These are phyloP conservation scores for Tenodera sinensis DNA, from an alignment of 2,888 invertebrate genomes.

Conservation along the genomic window DNA sequence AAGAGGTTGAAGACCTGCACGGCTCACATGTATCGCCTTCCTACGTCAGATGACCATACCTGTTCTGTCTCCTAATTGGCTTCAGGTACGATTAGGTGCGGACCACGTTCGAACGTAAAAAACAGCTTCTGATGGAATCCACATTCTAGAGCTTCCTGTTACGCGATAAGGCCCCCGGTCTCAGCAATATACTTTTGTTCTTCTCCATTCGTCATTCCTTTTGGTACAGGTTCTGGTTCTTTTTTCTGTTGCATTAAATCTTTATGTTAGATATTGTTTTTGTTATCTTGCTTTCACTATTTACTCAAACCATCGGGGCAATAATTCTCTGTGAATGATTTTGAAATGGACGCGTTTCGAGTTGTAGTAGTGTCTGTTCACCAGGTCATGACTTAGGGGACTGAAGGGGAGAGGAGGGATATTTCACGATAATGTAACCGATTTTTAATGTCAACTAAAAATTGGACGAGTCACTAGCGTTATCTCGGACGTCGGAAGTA, in stretches of 20 bases:
- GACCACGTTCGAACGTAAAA: background rate
- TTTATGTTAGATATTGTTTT: background rate
- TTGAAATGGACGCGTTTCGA: too few species aligned
- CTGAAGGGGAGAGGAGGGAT: too few species aligned
- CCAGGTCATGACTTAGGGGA: too few species aligned
- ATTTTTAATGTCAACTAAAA: too few species aligned
- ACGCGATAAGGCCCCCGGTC: background rate
- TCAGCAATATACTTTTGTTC: background rate
- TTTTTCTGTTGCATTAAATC: background rate
- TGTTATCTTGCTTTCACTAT: too few species aligned
- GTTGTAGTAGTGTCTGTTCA: too few species aligned
- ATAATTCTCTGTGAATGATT: too few species aligned
- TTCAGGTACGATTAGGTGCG: background rate
- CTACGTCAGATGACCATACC: background rate
- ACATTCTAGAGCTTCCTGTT: background rate
- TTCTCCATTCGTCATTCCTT: background rate
- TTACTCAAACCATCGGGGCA: too few species aligned
- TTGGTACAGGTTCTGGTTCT: background rate
- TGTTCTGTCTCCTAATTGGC: background rate
- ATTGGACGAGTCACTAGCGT: too few species aligned
- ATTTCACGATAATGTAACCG: too few species aligned
- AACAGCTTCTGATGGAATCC: background rate
- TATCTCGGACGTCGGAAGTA: too few species aligned
- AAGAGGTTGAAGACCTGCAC: background rate
- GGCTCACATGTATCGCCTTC: background rate